A percentile compares a stretch with the other conserved stretches of the same genome.
phyloP scores from a whole-genome alignment of 2,888 invertebrate genomes.

The Cryptus viduatorius region DNA sequence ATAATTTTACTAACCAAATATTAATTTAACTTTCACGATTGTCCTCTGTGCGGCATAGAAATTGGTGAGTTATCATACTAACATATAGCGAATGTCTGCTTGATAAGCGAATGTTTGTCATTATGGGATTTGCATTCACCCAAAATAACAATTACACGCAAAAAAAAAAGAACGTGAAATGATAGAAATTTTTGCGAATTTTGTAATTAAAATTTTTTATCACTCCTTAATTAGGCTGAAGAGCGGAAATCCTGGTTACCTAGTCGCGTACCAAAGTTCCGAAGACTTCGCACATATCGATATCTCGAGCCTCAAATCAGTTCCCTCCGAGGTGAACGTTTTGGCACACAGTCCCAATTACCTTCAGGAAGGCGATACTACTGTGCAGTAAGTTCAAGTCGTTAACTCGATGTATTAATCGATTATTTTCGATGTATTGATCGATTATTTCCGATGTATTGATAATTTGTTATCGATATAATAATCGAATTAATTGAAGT shows the following conservation, averaged over 20 bases:
- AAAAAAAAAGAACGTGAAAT: too few relatives aligned
- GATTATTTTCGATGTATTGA: background rate
- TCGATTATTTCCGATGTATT: background rate
- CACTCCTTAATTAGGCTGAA: conserved; percentile 87
- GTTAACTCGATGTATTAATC: background rate
- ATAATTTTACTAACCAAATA: conserved; percentile 73
- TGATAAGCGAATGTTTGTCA: conserved; percentile 9
- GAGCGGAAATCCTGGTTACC: conserved; percentile 91
- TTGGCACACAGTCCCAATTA: conserved; percentile 87
- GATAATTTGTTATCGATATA: background rate
- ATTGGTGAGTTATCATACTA: conserved; percentile 80
- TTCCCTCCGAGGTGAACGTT: conserved; percentile 89
- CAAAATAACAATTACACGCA: background rate
- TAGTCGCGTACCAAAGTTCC: conserved; percentile 90
- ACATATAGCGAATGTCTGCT: conserved; percentile 60
- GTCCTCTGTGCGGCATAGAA: conserved; percentile 76
- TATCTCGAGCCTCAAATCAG: conserved; percentile 85
- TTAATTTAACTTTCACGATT: conserved; percentile 79
- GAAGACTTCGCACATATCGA: conserved; percentile 86
- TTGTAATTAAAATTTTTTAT: conserved; percentile 27
- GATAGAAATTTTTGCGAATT: background rate
- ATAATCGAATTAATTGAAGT: background rate
- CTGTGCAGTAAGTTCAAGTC: conserved; percentile 81
- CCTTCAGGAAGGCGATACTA: conserved; percentile 80
- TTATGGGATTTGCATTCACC: conserved; percentile 2